Evolutionary conservation across 2,113 vertebrate genomes (phyloP).

Genomic region (Trichechus manatus): DNA sequence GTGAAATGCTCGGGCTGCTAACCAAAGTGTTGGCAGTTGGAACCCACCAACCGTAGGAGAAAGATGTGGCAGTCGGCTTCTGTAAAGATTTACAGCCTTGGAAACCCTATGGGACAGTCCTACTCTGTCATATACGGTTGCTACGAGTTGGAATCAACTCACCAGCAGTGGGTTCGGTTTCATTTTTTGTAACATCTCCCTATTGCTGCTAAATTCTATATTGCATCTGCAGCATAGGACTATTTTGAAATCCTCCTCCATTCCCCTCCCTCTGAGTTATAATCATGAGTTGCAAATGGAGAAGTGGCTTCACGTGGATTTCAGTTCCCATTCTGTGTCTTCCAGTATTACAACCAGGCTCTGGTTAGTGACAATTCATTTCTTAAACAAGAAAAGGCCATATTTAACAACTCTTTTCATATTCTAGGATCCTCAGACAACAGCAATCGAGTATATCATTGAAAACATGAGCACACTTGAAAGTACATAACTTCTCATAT

Average conservation of each 20-base stretch:
- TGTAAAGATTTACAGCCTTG: too few species aligned
- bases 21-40: too few species aligned
- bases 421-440: background rate
- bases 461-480: background rate
- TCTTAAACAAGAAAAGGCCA: background rate
- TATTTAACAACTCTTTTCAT: too few species aligned
- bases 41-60: too few species aligned
- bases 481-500: background rate
- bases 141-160: background rate
- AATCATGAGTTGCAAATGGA: background rate
- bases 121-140: background rate
- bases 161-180: background rate
- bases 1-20: too few species aligned
- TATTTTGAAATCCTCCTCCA: background rate
- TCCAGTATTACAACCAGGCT: background rate
- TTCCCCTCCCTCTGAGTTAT: background rate
- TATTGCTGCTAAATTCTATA: background rate
- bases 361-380: background rate
- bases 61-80: too few species aligned
- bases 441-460: rapidly evolving
- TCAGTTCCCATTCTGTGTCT: background rate
- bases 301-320: background rate
- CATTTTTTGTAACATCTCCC: background rate
- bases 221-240: background rate
- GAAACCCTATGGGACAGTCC: too few species aligned